phyloP scores from a whole-genome alignment of 2,113 vertebrate genomes.

The Charina bottae region DNA sequence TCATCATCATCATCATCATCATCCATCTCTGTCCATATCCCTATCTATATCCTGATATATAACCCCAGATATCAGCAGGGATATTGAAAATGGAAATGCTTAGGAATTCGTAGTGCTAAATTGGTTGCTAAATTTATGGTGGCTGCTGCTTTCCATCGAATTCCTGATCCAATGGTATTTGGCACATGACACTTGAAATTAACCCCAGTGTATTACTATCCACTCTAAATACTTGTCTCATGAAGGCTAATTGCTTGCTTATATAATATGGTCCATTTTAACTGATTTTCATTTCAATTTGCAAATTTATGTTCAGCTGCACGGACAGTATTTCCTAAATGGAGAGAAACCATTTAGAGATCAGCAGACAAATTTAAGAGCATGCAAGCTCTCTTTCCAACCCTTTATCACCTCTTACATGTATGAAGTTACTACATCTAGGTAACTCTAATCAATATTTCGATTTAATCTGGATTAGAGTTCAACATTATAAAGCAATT shows the following conservation, averaged over 20 bases:
- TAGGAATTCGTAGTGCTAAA: background rate
- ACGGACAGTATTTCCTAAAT: background rate
- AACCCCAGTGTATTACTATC: background rate
- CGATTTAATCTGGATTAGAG: background rate
- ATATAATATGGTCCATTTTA: background rate
- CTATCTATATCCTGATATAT: background rate
- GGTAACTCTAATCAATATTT: background rate
- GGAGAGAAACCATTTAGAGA: background rate
- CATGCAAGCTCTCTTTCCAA: no score
- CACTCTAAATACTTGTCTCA: conserved; percentile 2
- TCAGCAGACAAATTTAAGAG: background rate
- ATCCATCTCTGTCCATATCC: background rate
- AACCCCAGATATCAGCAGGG: background rate
- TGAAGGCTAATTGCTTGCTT: background rate
- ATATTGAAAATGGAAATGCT: background rate
- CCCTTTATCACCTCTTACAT: background rate
- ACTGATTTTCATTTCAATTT: background rate
- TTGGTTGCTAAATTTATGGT: no score
- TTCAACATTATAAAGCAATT: background rate
- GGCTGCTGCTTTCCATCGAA: background rate
- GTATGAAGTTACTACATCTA: background rate
- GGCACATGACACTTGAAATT: background rate
- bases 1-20: no score
- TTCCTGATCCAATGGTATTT: background rate
- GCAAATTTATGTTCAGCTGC: background rate